Percentiles rank a stretch among this genome's conserved stretches.
Conservation (phyloP, 1,140 invertebrate genomes). For the Geopemphigus sp. region DNA sequence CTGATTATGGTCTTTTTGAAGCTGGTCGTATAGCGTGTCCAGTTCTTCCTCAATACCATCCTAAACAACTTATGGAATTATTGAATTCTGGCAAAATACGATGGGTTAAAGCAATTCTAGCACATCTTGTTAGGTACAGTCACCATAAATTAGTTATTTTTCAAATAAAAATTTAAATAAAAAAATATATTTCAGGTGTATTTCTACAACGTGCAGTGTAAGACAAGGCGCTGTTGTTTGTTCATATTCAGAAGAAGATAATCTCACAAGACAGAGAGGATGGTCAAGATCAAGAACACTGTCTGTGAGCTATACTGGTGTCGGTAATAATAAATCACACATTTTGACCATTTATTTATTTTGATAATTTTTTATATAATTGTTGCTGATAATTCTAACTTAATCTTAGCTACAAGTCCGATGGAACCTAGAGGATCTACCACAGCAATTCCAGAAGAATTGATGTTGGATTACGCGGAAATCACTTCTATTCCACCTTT, state of each 20-base stretch:
- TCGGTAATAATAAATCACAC: conserved; percentile 3
- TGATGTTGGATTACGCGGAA: conserved; percentile 91
- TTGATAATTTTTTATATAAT: not conserved
- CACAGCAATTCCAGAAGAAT: conserved; percentile 73
- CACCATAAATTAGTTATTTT: conserved; percentile 2
- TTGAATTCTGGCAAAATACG: conserved; percentile 96
- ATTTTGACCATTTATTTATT: not conserved
- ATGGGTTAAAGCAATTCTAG: conserved; percentile 96
- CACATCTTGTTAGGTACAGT: conserved; percentile 79
- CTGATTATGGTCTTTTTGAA: conserved; percentile 93
- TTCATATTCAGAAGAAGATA: conserved; percentile 64
- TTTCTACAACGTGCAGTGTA: conserved; percentile 65
- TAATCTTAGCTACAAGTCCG: conserved; percentile 57
- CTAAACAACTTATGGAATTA: conserved; percentile 97
- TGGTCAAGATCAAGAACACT: conserved; percentile 85
- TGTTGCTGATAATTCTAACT: too few relatives aligned
- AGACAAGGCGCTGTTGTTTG: conserved; percentile 57
- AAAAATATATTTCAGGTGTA: conserved; percentile 60
- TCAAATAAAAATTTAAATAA: not conserved
- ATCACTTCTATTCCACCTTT: conserved; percentile 94
- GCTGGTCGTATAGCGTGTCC: conserved; percentile 94
- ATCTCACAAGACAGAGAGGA: conserved; percentile 62
- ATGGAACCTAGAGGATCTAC: conserved; percentile 58
- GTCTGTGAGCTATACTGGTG: conserved; percentile 76
- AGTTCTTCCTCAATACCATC: conserved; percentile 98